phyloP scores from a whole-genome alignment of 2,888 invertebrate genomes.

The Esperia sulphurella region DNA sequence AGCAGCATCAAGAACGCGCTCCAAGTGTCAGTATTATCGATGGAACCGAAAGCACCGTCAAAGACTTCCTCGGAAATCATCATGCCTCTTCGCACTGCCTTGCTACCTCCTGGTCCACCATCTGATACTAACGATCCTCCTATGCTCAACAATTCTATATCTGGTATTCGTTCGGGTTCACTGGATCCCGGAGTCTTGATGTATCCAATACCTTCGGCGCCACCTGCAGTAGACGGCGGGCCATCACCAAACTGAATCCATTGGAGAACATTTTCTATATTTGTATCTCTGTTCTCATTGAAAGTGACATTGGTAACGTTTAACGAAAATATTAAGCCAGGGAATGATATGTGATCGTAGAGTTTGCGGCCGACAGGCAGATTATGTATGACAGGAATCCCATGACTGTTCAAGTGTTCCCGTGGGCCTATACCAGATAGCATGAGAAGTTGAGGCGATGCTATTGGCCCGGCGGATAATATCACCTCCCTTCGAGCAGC shows the following conservation, averaged over 20 bases:
- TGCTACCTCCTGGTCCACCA: conserved; percentile 55
- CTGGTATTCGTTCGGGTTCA: conserved; percentile 77
- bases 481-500: conserved; percentile 84
- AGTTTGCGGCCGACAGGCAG: conserved; percentile 82
- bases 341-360: conserved; percentile 81
- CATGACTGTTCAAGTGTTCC: conserved; percentile 72
- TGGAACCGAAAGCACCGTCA: conserved; percentile 58
- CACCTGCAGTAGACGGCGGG: conserved; percentile 74
- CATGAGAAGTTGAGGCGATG: conserved; percentile 90
- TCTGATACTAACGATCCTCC: conserved; percentile 69
- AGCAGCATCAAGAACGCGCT: conserved; percentile 81
- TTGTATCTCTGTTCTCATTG: conserved; percentile 38
- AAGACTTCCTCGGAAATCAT: conserved; percentile 64
- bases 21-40: conserved; percentile 67
- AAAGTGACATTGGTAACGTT: conserved; percentile 47
- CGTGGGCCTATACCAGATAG: conserved; percentile 84
- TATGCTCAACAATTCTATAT: conserved; percentile 84
- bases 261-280: conserved; percentile 29
- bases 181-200: conserved; percentile 78
- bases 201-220: conserved; percentile 82
- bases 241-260: conserved; percentile 59
- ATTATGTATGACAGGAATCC: conserved; percentile 78
- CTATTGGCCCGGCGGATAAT: conserved; percentile 87
- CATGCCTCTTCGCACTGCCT: conserved; percentile 57
- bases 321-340: conserved; percentile 83